Percentiles rank a stretch among this genome's conserved stretches.
Conservation (phyloP, 1,140 invertebrate genomes). For the Daktulosphaira vitifoliae region DNA sequence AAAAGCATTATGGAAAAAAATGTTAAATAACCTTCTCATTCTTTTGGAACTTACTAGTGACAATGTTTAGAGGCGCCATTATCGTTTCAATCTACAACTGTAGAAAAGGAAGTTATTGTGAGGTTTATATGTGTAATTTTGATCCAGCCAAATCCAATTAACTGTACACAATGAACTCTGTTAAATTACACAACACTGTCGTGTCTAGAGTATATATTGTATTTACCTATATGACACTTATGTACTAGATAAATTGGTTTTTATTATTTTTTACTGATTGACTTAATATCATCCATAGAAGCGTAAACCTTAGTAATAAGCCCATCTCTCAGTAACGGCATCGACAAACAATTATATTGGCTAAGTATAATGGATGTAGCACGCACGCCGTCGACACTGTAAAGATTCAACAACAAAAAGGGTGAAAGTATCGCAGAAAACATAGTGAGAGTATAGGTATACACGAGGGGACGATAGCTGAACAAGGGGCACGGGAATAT, state of each 20-base stretch:
- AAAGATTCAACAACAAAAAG: slow-evolving; percentile 21
- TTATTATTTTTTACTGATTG: slow-evolving; percentile 1
- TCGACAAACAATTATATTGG: background rate
- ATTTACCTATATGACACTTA: background rate
- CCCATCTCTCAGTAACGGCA: background rate
- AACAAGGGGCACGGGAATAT: no score
- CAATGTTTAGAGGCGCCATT: background rate
- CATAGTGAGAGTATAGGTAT: slow-evolving; percentile 16
- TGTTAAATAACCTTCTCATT: background rate
- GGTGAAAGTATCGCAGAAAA: slow-evolving; percentile 32
- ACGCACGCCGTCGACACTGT: background rate
- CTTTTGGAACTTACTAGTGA: background rate
- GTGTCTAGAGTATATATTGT: background rate
- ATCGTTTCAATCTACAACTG: background rate
- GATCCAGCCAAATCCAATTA: slow-evolving; percentile 26
- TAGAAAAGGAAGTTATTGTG: background rate
- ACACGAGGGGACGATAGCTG: no score
- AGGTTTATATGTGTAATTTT: slow-evolving; percentile 5
- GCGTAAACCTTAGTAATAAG: background rate
- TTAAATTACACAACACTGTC: slow-evolving; percentile 13
- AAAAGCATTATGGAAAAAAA: background rate
- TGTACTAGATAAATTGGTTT: slow-evolving; percentile 14
- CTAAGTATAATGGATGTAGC: slow-evolving; percentile 7
- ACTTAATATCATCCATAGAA: background rate
- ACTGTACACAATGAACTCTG: slow-evolving; percentile 12